A percentile compares a stretch with the other conserved stretches of the same genome.
phyloP scores from a whole-genome alignment of 2,113 vertebrate genomes.

The Eira barbara region DNA sequence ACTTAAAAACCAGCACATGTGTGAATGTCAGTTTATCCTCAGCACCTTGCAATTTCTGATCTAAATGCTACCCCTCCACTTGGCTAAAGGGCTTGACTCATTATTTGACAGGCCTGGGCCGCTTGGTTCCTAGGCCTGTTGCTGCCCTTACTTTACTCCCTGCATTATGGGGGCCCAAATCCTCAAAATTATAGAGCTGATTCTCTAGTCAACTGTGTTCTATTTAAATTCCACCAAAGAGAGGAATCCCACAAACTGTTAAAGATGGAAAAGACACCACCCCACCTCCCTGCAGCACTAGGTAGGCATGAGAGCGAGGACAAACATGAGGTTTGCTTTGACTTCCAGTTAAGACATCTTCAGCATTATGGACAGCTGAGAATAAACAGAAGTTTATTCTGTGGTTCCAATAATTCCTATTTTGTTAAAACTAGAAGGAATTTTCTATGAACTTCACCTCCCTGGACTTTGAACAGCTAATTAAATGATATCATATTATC shows the following conservation, averaged over 20 bases:
- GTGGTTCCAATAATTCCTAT: neutral
- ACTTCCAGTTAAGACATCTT: neutral
- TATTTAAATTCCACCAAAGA: neutral
- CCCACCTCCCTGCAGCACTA: neutral
- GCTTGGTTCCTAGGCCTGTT: neutral
- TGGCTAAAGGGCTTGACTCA: neutral
- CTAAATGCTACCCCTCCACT: neutral
- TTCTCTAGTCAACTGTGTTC: neutral
- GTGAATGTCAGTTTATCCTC: neutral
- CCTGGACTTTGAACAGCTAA: neutral
- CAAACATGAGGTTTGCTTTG: neutral
- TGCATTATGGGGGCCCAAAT: neutral
- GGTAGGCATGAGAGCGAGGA: accelerated
- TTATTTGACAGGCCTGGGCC: neutral
- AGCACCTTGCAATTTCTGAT: neutral
- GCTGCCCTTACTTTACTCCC: neutral
- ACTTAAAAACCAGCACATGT: neutral
- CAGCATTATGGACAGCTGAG: neutral
- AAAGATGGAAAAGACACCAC: neutral
- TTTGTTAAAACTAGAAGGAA: neutral
- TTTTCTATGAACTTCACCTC: neutral
- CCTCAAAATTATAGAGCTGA: neutral
- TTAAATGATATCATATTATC: neutral
- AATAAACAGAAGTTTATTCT: neutral
- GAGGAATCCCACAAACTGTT: neutral